Base-by-base conservation (phyloP, 2,888 invertebrate species). In the Cheilosia scutellata region DNA sequence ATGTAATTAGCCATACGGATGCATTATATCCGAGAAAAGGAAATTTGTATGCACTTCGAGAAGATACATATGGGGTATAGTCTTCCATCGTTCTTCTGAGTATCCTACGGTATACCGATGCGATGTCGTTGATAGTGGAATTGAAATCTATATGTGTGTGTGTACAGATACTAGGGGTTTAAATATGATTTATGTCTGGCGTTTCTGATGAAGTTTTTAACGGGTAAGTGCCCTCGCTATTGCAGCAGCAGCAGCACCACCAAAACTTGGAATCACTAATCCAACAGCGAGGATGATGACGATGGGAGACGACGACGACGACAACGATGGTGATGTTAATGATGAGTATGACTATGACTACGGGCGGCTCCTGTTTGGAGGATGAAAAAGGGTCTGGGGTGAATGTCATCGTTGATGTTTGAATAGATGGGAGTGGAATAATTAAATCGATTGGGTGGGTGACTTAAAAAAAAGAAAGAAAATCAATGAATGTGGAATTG, bases 101-200 rank as follows among this genome's bases (percentile, higher is more conserved):
- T 72, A 20, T 20, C 20, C 74, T 66, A 27, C 7, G 51, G 11
- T 53, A 31, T 7, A 60, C 51, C 51, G 16, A 53, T 37, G 37
- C 51, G 33, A 9, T 27, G 65, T 75, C 63, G 79, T 47, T 63
- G 63, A 76, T 76, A 66, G 71, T 82, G 72, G 63, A 84, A 84
- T 86, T 60, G 71, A 63, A 65, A 66, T 47, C 55, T 63, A 65
- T 75, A 44, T 49, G 27, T 33, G 13, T 47, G 20, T 44, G n/a
- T 6, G 9, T 16, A 44, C 44, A n/a, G 53, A n/a, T 27, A 16
- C 42, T 9, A 27, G 58, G 65, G 70, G 55, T 70, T 76, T 57
- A 82, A 77, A 86, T 76, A 86, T 86, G 86, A 86, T 82, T 86
- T 77, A 86, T 86, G 86, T 86, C 86, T 86, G 86, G 82, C 82